Conservation (phyloP, 2,888 invertebrate species). For the Exephanes ischioxanthus region DNA sequence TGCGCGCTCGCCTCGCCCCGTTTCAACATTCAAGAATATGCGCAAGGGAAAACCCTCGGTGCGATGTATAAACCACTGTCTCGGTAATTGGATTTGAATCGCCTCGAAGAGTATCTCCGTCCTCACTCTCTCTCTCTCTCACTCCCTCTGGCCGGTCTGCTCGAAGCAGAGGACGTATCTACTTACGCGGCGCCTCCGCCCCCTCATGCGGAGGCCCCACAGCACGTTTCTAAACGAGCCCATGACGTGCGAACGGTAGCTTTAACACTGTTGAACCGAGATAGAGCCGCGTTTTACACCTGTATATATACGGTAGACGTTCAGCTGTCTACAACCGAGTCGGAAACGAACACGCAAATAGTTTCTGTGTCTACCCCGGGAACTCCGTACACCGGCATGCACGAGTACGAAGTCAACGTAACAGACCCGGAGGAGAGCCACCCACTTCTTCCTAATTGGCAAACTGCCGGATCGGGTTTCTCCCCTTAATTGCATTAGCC, state of each 20-base stretch:
- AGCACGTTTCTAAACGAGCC: conserved; percentile 45
- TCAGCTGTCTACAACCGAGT: conserved; percentile 35
- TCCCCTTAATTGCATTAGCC: conserved; percentile 79
- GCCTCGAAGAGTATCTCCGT: conserved; percentile 32
- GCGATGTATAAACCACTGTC: conserved; percentile 58
- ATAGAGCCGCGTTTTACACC: neutral
- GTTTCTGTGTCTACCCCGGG: conserved; percentile 54
- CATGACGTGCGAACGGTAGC: conserved; percentile 54
- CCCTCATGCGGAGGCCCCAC: conserved; percentile 37
- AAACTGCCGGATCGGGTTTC: conserved; percentile 82
- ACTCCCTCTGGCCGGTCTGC: conserved; percentile 51
- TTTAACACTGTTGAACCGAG: conserved; percentile 38
- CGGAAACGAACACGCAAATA: conserved; percentile 72
- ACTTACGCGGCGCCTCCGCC: conserved; percentile 51
- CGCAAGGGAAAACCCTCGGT: conserved; percentile 56
- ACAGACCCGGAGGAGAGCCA: conserved; percentile 68
- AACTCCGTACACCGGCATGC: conserved; percentile 16
- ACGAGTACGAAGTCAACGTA: conserved; percentile 45
- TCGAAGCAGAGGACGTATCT: conserved; percentile 54
- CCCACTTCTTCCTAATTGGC: conserved; percentile 79
- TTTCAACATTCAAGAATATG: conserved; percentile 47
- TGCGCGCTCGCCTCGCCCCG: neutral
- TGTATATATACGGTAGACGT: conserved; percentile 4
- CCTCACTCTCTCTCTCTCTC: conserved; percentile 13
- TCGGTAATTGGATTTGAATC: conserved; percentile 62